Conservation (phyloP, 2,113 vertebrate genomes). For the Scomber scombrus region DNA sequence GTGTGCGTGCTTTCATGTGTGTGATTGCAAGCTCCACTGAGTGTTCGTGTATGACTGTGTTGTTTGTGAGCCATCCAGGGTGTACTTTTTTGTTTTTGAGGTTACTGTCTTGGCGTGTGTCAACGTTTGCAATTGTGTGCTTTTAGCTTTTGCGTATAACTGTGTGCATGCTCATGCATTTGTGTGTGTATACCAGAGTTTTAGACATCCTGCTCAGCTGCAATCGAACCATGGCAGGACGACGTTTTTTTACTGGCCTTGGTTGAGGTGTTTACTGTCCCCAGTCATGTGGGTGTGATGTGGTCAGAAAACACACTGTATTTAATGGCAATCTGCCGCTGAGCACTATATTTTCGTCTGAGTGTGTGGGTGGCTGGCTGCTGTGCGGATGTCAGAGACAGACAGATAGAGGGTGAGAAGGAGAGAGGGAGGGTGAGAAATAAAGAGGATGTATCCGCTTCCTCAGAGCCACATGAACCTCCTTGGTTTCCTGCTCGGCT, state of each 20-base stretch:
- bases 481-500: conserved; percentile 37
- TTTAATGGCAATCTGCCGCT: conserved; percentile 41
- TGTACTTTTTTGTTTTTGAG: background rate
- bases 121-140: background rate
- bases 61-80: too few species aligned
- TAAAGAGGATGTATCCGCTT: conserved; percentile 64
- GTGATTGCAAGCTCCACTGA: background rate
- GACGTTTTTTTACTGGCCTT: background rate
- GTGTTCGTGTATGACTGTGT: background rate
- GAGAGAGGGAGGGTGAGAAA: conserved; percentile 43
- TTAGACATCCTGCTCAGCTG: background rate
- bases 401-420: conserved; percentile 37
- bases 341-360: conserved; percentile 64
- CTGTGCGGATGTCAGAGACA: conserved; percentile 52
- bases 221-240: background rate
- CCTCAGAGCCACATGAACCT: conserved; percentile 52
- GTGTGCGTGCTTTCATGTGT: background rate
- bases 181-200: background rate
- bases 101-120: background rate
- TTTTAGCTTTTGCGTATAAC: background rate
- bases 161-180: background rate
- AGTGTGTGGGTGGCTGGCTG: conserved; percentile 63
- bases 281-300: conserved; percentile 22
- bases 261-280: conserved; percentile 29
- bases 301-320: conserved; percentile 41